These are phyloP conservation scores for Cataglyphis cursor DNA, from an alignment of 2,888 invertebrate species.

Conservation along the genomic window DNA sequence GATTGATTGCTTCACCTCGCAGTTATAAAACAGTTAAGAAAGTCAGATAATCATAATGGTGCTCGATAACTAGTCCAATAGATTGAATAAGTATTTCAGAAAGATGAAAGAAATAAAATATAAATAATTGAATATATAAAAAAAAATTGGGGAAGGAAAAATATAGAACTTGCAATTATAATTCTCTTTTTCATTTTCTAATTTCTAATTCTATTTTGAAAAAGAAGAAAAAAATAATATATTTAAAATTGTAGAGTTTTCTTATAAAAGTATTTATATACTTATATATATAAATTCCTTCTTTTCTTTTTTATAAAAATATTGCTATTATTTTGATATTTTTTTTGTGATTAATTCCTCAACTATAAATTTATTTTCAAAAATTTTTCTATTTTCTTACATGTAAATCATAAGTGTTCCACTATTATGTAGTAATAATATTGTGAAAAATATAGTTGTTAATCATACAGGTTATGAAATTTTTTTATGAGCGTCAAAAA, in stretches of 20 bases:
- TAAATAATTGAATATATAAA: background rate
- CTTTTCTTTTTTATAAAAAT: background rate
- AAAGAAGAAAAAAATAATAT: background rate
- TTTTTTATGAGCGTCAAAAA: constrained; percentile 27
- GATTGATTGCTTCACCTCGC: background rate
- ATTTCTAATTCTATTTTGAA: background rate
- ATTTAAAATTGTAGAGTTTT: background rate
- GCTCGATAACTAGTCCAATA: background rate
- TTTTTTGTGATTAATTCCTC: background rate
- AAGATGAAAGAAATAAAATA: background rate
- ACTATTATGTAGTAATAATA: background rate
- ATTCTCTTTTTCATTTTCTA: background rate
- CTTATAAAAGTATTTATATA: background rate
- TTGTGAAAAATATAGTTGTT: constrained; percentile 1
- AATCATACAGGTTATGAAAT: constrained; percentile 1
- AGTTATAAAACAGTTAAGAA: constrained; percentile 1
- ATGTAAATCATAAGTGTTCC: background rate
- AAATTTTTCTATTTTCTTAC: background rate
- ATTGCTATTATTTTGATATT: background rate
- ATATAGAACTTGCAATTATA: background rate
- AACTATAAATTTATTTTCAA: background rate
- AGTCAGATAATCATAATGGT: background rate
- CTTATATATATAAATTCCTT: background rate
- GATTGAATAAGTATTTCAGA: background rate
- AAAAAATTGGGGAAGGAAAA: background rate